Evolutionary conservation across 2,113 vertebrate species (phyloP), one percentile per base, ranked within the genome.

Genomic region (Girardinichthys multiradiatus): DNA sequence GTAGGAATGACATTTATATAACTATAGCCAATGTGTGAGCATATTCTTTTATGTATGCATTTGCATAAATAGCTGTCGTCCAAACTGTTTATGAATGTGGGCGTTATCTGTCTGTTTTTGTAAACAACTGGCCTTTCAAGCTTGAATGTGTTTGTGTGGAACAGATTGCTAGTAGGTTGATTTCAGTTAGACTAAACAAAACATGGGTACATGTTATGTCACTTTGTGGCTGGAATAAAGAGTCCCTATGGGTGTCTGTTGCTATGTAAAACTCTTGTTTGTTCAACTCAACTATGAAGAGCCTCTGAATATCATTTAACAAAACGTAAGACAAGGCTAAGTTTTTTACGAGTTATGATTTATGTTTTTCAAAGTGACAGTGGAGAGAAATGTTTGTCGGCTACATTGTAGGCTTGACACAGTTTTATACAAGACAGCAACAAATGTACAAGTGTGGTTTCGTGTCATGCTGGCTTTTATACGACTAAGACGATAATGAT

Each of bases 111-210:
- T 72, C 64, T 39, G 2, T 71, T 70, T 68, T 71, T 68, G 65
- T 73, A 64, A 70, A 81, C 12, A 51, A 51, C 6, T 74, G 76
- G 62, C 73, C 72, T 75, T 69, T 83, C 15, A 37, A 72, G 33
- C 58, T 35, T 69, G 33, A 77, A 68, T 64, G 27, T 62, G 58
- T 72, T 89, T 80, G 79, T 77, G 79, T 54, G 48, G 75, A 89
- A 64, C 88, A 90, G 85, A 86, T 84, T 87, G 83, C 69, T 66
- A 29, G 88, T 91, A 88, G 88, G 84, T 67, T 88, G 88, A 90
- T 72, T 87, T 81, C 0, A 73, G 70, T 77, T 80, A 88, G 81
- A 84, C 85, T 72, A 87, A 86, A 91, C 81, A 86, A 87, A 86
- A 77, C 59, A 59, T 31, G 71, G 42, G 63, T 76, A 24, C 72